Base-by-base conservation (phyloP, 2,113 vertebrate species). In the Cyprinus carpio region DNA sequence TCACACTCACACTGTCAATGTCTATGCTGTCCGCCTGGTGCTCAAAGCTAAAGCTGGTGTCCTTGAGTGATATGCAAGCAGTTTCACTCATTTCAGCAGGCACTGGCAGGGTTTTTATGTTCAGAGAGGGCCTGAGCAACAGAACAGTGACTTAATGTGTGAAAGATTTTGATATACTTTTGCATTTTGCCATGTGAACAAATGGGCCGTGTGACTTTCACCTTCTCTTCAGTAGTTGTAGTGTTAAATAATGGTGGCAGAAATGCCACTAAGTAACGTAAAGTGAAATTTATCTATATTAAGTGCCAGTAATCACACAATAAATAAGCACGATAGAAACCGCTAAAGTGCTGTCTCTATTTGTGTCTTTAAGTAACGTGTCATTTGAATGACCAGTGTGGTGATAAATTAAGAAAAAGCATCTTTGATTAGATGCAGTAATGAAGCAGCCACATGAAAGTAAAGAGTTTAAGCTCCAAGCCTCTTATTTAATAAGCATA, bases 1-100 rank as follows among this genome's bases (percentile, higher is more conserved):
- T 80, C n/a, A 80, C 77, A 80, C 77, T 80, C 56, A 43, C 58
- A 5, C 34, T 64, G 56, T 25, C 34, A 80, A 43, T 64, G 13
- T 80, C 34, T 58, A 1, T 56, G 51, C 18, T 31, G 51, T 77
- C 51, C 10, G 16, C 16, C 75, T 80, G 77, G 58, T 64, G 77
- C 23, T 62, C 56, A 80, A 80, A n/a, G 58, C 34, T 80, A 37
- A 62, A 64, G 34, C 58, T 27, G 34, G 37, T 80, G 34, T 80
- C 58, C n/a, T 80, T 80, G 77, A 80, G 34, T 64, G 37, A 62
- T 37, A n/a, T 25, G 13, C 15, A 64, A 40, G 34, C 76, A 40
- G 34, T 62, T 62, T 25, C 60, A 37, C 71, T 25, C 40, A 46
- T 74, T 74, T 43, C 6, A 46, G n/a, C 23, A 74, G 23, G 40